Percentiles rank a stretch among this genome's conserved stretches.
Evolutionary conservation across 2,113 vertebrate species (phyloP).

Genomic region (Chaetops frenatus): DNA sequence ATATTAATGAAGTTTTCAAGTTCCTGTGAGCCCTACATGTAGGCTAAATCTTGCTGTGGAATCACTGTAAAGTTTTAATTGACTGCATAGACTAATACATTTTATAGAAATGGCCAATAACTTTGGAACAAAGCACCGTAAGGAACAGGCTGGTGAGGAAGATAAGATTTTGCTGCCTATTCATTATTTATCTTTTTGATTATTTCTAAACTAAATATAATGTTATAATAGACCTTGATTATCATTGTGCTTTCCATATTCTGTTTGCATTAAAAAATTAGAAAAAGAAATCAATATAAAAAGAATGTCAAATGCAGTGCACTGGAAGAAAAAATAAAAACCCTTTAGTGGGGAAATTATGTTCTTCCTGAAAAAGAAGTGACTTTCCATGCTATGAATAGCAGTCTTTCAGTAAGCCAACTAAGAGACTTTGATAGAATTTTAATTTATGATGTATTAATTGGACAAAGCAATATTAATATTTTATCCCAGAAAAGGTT

Average conservation of each 20-base stretch:
- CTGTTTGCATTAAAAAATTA: background rate
- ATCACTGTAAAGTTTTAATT: conserved; percentile 7
- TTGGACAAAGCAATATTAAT: background rate
- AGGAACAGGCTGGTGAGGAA: background rate
- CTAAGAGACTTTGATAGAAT: background rate
- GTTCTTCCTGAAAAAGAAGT: background rate
- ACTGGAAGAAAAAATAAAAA: background rate
- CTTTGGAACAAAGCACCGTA: background rate
- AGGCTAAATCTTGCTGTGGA: background rate
- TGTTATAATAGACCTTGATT: background rate
- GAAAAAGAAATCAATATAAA: background rate
- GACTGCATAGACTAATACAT: background rate
- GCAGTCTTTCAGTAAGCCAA: background rate
- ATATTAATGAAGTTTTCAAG: background rate
- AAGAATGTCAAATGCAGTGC: background rate
- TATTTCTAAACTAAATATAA: conserved; percentile 8
- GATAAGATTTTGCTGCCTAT: background rate
- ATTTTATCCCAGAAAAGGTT: background rate
- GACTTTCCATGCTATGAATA: background rate
- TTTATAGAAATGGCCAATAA: background rate
- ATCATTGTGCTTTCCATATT: background rate
- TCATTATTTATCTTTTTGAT: conserved; percentile 28
- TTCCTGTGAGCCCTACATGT: background rate
- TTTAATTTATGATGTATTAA: background rate
- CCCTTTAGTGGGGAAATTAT: background rate